Evolutionary conservation across 1,140 invertebrate species (phyloP), one percentile per base, ranked within the genome.

Genomic region (Lethocerus indicus): DNA sequence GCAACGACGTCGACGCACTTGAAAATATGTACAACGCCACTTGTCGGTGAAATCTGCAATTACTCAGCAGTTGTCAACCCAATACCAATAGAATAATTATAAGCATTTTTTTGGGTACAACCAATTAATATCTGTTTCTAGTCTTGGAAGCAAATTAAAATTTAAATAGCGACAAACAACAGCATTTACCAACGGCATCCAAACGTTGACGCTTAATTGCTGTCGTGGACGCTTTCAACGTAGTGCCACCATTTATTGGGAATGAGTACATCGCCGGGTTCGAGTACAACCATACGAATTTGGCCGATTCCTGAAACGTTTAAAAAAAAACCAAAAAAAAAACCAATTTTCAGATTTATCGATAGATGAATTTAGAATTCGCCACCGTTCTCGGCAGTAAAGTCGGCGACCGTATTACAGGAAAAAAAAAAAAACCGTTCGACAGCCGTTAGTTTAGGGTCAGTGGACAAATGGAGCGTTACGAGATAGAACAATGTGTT

Each of bases 201-300:
- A 96, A 39, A 80, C 74, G 69, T 96, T 96, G 0, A 94, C 70
- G 59, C 83, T 81, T 14, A 94, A n/a, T 74, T 24, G 73, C 70
- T 18, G 82, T 72, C 51, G 78, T n/a, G 74, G 37, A 84, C 58
- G 58, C 84, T 83, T 64, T 91, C 83, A 4, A 95, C 92, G 69
- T 85, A 93, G 72, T 97, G 92, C 92, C 92, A 97, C 91, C 91
- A 96, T 45, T 85, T 78, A 56, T 74, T 72, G 7, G 92, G 92
- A 1, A 97, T 81, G 9, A 97, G 64, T 5, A 90, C 79, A 68
- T 96, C 86, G 2, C 88, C 89, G 7, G 87, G 77, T 41, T 81
- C 69, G 25, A 96, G 66, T 20, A 67, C 71, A 18, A 88, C 68
- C 26, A 72, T 66, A 67, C 69, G 71, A 50, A 71, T 74, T 58